phyloP scores from a whole-genome alignment of 2,888 invertebrate species.

The Andrena bucephala region DNA sequence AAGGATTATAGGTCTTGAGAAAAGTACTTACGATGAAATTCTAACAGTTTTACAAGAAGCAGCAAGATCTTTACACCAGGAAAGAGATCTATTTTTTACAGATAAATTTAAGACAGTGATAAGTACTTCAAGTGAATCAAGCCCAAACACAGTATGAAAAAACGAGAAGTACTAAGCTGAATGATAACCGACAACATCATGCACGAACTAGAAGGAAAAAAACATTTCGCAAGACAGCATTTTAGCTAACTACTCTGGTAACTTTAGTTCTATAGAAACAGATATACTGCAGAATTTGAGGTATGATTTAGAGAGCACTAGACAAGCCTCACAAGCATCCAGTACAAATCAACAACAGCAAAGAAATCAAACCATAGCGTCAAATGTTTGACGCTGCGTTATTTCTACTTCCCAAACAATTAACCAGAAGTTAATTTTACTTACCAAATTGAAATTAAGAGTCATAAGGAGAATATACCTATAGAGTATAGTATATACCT shows the following conservation, averaged over 20 bases:
- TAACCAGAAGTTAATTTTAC: too few species aligned
- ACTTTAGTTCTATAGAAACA: conserved; percentile 2
- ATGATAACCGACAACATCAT: neutral
- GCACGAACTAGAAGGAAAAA: conserved; percentile 17
- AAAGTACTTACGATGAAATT: neutral
- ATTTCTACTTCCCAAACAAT: neutral
- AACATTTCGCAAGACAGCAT: conserved; percentile 3
- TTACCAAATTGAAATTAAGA: too few species aligned
- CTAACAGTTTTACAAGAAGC: conserved; percentile 11
- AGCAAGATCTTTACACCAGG: neutral
- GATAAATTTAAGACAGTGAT: conserved; percentile 10
- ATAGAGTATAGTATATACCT: too few species aligned
- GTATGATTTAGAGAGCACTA: conserved; percentile 2
- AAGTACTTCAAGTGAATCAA: neutral
- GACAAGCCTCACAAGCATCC: conserved; percentile 10
- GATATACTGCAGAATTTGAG: conserved; percentile 5
- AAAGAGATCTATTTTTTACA: conserved; percentile 5
- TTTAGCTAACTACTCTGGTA: conserved; percentile 12
- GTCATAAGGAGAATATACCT: too few species aligned
- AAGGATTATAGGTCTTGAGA: neutral
- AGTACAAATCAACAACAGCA: conserved; percentile 14
- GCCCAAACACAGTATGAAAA: neutral
- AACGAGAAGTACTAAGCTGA: neutral
- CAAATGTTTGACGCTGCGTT: conserved; percentile 5
- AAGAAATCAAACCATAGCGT: neutral